These are phyloP conservation scores for Heterocephalus glaber DNA, from an alignment of 2,113 vertebrate species.

Conservation along the genomic window DNA sequence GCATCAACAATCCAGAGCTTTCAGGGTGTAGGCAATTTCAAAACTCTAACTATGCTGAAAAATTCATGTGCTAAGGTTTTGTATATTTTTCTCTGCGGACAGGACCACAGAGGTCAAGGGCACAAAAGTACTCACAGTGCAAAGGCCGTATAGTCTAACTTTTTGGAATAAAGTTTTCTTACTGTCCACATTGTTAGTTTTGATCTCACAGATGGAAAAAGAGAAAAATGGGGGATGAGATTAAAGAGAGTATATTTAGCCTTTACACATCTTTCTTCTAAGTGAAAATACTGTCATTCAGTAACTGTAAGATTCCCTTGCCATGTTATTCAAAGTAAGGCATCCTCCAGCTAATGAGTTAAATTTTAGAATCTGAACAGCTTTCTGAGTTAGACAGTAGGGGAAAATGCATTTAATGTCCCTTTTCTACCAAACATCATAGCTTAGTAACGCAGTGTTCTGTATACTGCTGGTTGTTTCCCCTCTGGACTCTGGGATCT, in stretches of 20 bases:
- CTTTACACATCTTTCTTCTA: neutral
- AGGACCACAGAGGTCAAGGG: neutral
- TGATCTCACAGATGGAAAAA: neutral
- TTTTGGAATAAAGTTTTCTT: neutral
- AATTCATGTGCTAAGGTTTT: neutral
- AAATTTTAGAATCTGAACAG: neutral
- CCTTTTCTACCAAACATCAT: neutral
- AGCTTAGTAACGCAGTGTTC: neutral
- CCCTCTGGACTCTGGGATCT: neutral
- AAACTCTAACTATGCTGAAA: neutral
- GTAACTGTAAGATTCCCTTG: neutral
- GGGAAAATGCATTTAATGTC: neutral
- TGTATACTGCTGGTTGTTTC: neutral
- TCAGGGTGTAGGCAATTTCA: neutral
- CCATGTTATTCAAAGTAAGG: neutral
- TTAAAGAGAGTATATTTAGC: neutral
- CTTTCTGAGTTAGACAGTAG: neutral
- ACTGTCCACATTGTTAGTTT: neutral
- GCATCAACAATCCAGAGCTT: neutral
- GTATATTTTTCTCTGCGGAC: neutral
- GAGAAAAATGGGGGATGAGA: neutral
- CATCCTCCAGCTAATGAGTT: neutral
- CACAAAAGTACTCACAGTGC: fast-evolving
- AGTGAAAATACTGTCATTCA: neutral
- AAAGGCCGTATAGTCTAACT: neutral